Conservation (phyloP, 2,797 vertebrate species). For the Myotis planiceps region DNA sequence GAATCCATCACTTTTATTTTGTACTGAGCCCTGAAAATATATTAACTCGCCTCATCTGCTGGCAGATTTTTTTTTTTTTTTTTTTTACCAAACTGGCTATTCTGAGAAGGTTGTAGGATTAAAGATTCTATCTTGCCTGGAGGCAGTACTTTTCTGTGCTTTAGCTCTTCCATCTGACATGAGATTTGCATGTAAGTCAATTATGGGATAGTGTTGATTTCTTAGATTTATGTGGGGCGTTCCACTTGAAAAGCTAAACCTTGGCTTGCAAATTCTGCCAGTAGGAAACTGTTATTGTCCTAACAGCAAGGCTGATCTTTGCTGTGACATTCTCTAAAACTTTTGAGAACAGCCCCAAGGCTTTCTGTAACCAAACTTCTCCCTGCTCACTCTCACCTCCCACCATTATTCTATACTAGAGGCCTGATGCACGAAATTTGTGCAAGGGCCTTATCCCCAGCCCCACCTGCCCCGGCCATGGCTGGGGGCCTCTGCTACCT, state of each 20-base stretch:
- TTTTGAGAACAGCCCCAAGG: neutral
- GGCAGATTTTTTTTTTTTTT: neutral
- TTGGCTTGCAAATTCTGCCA: neutral
- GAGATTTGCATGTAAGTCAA: neutral
- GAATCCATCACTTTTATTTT: neutral
- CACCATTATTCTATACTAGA: neutral
- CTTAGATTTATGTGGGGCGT: neutral
- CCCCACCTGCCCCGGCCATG: accelerated
- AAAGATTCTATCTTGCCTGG: neutral
- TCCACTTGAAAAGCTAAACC: constrained; percentile 2
- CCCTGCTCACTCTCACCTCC: neutral
- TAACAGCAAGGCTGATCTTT: neutral
- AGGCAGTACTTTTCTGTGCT: neutral
- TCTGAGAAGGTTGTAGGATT: neutral
- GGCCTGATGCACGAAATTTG: no score
- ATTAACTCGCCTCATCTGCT: neutral
- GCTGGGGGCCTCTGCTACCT: no score
- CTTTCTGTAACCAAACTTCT: neutral
- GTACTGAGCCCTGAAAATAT: neutral
- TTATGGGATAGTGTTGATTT: neutral
- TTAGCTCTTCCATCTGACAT: neutral
- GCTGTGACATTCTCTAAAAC: neutral
- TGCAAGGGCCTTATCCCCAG: no score
- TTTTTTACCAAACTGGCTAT: neutral
- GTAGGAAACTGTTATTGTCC: neutral